phyloP scores from a whole-genome alignment of 2,797 vertebrate species.

The Enteromius trimaculatus region DNA sequence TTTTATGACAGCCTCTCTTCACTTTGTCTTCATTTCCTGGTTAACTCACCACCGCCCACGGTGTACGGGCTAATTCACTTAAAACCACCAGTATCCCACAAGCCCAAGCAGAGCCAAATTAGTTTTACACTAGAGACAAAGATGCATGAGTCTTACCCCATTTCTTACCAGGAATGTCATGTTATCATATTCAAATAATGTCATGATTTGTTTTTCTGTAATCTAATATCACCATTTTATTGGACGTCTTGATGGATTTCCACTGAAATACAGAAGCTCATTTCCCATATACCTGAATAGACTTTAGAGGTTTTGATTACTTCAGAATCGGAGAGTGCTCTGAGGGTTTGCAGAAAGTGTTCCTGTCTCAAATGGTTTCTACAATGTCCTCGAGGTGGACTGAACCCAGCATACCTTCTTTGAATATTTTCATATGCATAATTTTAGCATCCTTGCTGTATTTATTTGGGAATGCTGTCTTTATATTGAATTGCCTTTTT shows the following conservation, averaged over 20 bases:
- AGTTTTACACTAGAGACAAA: constrained; percentile 50
- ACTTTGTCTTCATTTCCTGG: constrained; percentile 67
- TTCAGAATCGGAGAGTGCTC: constrained; percentile 31
- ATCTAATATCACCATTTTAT: constrained; percentile 58
- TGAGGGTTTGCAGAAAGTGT: not conserved
- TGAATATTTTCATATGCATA: constrained; percentile 9
- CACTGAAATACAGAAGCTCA: constrained; percentile 48
- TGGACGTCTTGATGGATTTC: constrained; percentile 55
- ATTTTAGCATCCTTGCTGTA: not conserved
- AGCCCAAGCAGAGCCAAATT: constrained; percentile 47
- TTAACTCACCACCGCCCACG: constrained; percentile 60
- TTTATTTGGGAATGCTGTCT: not conserved
- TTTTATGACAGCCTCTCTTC: constrained; percentile 56
- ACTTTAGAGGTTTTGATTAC: constrained; percentile 36
- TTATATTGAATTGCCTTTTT: constrained; percentile 1
- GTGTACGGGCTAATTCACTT: constrained; percentile 65
- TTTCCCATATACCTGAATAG: constrained; percentile 49
- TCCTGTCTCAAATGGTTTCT: constrained; percentile 14
- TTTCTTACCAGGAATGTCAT: constrained; percentile 53
- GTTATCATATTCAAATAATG: constrained; percentile 56
- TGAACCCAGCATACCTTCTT: not conserved
- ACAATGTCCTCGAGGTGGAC: constrained; percentile 4
- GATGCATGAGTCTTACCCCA: constrained; percentile 50
- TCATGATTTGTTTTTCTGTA: constrained; percentile 56
- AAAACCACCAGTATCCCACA: constrained; percentile 59